These are phyloP conservation scores for Vireo griseus DNA, from an alignment of 2,797 vertebrate genomes.

Conservation along the genomic window DNA sequence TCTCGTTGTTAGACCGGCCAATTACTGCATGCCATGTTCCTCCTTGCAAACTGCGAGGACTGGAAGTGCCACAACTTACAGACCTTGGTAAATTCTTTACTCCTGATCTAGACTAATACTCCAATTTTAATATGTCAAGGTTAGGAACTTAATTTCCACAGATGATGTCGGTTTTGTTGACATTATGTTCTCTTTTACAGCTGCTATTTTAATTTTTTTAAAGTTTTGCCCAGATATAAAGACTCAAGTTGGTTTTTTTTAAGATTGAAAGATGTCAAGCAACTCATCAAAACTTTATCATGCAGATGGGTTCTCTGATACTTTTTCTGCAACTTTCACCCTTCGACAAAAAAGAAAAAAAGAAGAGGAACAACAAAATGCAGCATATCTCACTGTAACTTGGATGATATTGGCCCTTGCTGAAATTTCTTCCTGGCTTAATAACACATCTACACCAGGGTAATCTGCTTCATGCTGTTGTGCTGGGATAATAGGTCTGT, in stretches of 20 bases:
- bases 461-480: neutral
- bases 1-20: neutral
- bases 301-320: neutral
- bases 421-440: neutral
- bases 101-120: neutral
- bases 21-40: neutral
- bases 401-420: neutral
- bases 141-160: neutral
- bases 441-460: neutral
- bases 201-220: neutral
- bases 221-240: neutral
- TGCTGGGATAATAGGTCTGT: neutral
- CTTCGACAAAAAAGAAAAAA: too few relatives aligned
- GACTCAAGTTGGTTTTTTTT: rapidly evolving
- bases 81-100: neutral
- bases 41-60: neutral
- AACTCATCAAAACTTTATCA: neutral
- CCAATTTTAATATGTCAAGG: neutral
- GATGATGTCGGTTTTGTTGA: neutral
- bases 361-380: neutral
- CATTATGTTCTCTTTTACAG: neutral
- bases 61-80: neutral
- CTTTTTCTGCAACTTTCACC: rapidly evolving
- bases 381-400: neutral
- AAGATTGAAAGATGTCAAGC: neutral